Base-by-base conservation (phyloP, 64 coral and sea anemone species). In the Stichodactyla mertensii region DNA sequence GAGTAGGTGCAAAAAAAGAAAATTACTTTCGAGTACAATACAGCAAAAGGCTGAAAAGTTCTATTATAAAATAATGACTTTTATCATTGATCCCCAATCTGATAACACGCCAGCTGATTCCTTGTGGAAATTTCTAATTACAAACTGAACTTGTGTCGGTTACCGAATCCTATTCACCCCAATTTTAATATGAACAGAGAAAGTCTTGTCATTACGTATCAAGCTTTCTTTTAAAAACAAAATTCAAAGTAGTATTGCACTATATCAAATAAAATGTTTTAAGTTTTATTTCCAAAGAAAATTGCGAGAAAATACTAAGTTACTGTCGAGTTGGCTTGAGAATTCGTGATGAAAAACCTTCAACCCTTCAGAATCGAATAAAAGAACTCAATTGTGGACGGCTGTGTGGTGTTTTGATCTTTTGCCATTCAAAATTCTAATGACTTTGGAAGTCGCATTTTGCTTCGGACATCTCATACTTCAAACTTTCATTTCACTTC, bases 91-190 rank as follows among this genome's bases (percentile, higher is more conserved):
- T 74, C 22, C 11, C 11, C 12, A 10, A 74, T 26, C 69, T 31
- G 69, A 74, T 74, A 74, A 27, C 69, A 31, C 24, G 69, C 69
- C 24, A 74, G 69, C 69, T 74, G 69, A 74, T 31, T 74, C 10
- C 69, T 13, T 14, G 6, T 74, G 23, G 20, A 74, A 26, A 74
- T 74, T 74, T 31, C n/a, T 31, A 74, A 74, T 28, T 74, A 74
- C 69, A 74, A 74, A 74, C 27, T 74, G 69, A 74, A 74, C 69
- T 74, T 74, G 69, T 74, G 10, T 13, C n/a, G n/a, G 69, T 31
- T 14, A 6, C 10, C 10, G 4, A 36, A 74, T 12, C 22, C 4
- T n/a, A 27, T 74, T 74, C 69, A 74, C 24, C 10, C 6, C 69
- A 31, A 74, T 74, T 74, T 74, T 23, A 7, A 74, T 74, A 28